Conservation (phyloP, 2,113 vertebrate species). For the Bubo blakistoni region DNA sequence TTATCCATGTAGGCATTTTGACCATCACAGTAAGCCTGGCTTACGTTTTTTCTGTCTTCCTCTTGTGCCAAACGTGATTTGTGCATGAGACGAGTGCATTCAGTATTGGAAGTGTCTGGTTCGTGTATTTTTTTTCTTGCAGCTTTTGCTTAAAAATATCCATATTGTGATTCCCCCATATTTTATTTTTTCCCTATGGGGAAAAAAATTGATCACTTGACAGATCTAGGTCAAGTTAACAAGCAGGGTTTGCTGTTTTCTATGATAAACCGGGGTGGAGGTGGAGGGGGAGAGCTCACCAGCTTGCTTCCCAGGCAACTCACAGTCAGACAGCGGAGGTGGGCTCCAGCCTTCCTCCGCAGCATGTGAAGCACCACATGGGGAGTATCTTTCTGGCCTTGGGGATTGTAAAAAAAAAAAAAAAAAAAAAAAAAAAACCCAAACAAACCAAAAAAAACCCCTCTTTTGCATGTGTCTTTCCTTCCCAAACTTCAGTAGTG, state of each 20-base stretch:
- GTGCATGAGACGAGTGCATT: fast-evolving
- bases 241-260: neutral
- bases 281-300: neutral
- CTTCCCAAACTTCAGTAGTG: neutral
- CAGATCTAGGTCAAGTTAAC: constrained; percentile 21
- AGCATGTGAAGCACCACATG: fast-evolving
- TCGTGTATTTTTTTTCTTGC: neutral
- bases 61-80: neutral
- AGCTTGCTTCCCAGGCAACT: neutral
- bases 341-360: neutral
- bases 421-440: neutral
- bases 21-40: neutral
- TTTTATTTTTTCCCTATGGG: neutral
- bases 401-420: neutral
- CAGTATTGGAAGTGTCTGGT: neutral
- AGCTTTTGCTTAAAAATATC: neutral
- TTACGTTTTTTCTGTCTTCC: fast-evolving
- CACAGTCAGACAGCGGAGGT: fast-evolving
- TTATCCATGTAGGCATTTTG: fast-evolving
- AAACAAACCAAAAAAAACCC: too few relatives aligned
- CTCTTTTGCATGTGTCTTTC: neutral
- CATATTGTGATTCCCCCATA: neutral
- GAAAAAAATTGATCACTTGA: neutral
- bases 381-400: neutral
- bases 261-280: neutral